phyloP scores from a whole-genome alignment of 2,113 vertebrate genomes.

The Pterocles orientalis region DNA sequence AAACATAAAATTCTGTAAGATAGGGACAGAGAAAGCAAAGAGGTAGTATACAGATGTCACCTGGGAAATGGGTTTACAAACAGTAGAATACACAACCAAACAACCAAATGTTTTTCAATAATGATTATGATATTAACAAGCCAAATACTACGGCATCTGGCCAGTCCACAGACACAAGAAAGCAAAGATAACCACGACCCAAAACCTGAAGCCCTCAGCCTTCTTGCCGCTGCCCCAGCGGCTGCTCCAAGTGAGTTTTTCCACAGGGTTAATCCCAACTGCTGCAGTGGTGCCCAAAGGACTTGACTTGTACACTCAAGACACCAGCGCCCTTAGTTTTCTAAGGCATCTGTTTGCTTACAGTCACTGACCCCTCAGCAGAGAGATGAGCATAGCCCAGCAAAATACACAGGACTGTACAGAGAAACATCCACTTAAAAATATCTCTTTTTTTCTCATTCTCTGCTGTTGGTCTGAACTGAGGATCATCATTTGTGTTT shows the following conservation, averaged over 20 bases:
- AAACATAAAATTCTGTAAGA: not conserved
- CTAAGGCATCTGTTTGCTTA: not conserved
- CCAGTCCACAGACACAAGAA: not conserved
- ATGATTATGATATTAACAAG: not conserved
- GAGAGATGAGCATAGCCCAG: not conserved
- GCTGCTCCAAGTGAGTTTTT: not conserved
- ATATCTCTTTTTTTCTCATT: not conserved
- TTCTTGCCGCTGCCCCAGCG: not conserved
- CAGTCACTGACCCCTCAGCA: not conserved
- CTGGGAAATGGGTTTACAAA: not conserved
- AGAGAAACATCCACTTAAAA: not conserved
- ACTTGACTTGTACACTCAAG: rapidly evolving
- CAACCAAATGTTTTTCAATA: not conserved
- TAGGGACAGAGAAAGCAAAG: not conserved
- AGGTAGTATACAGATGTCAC: not conserved
- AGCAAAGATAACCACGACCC: not conserved
- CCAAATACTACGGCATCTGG: not conserved
- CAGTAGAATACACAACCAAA: not conserved
- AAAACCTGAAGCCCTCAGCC: not conserved
- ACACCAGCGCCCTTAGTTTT: not conserved
- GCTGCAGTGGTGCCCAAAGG: not conserved
- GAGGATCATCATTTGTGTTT: slow-evolving; percentile 18
- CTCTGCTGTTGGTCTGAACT: slow-evolving; percentile 50
- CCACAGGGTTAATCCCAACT: not conserved
- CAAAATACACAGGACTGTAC: not conserved